Evolutionary conservation across 2,888 invertebrate species (phyloP).

Genomic region (Cerastis rubricosa): DNA sequence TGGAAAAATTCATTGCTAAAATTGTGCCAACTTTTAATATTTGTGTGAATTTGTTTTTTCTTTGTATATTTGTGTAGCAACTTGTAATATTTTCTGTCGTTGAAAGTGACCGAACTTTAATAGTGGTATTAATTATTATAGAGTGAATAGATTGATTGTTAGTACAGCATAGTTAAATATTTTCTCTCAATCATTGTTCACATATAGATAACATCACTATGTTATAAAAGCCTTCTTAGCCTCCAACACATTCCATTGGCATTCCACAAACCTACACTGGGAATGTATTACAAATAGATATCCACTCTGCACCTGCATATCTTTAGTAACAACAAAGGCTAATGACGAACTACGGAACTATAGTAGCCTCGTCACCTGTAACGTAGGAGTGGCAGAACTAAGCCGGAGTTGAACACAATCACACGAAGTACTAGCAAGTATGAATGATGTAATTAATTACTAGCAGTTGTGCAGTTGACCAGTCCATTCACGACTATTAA

Average conservation of each 20-base stretch:
- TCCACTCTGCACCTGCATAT: neutral
- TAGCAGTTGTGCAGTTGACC: conserved; percentile 66
- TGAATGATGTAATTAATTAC: conserved; percentile 84
- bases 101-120: neutral
- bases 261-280: neutral
- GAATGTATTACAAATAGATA: conserved; percentile 3
- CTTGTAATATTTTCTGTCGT: no score
- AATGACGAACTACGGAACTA: neutral
- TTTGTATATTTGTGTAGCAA: no score
- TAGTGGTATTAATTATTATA: neutral
- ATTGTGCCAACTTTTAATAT: conserved; percentile 7
- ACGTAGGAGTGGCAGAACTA: conserved; percentile 18
- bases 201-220: neutral
- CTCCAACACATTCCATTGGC: neutral
- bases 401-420: conserved; percentile 72
- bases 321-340: conserved; percentile 3
- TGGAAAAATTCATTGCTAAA: conserved; percentile 15
- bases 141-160: neutral
- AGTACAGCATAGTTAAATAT: neutral
- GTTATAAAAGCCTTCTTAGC: neutral
- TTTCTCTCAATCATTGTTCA: neutral
- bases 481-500: conserved; percentile 81
- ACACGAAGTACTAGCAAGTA: conserved; percentile 62
- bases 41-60: conserved; percentile 22
- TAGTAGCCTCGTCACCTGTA: conserved; percentile 10